Evolutionary conservation across 2,113 vertebrate species (phyloP).

Genomic region (Ciconia boyciana): DNA sequence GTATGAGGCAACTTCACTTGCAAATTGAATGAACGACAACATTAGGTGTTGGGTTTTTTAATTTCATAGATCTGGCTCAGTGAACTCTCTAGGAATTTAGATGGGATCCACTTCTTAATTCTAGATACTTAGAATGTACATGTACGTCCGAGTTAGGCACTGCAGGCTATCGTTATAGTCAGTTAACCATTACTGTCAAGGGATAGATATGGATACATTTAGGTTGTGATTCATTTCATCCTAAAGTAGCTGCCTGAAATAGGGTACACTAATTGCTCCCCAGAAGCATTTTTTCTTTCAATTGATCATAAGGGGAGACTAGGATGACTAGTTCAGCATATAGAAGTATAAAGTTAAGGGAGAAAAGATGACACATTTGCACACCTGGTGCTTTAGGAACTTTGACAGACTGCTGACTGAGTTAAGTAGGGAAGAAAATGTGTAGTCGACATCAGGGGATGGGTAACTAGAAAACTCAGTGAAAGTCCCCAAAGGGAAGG

Average conservation of each 20-base stretch:
- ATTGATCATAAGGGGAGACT: not conserved
- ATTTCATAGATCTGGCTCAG: not conserved
- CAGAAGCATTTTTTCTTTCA: not conserved
- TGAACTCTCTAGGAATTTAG: not conserved
- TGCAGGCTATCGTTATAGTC: not conserved
- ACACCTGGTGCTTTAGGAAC: not conserved
- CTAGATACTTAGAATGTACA: not conserved
- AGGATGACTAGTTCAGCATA: not conserved
- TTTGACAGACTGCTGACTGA: not conserved
- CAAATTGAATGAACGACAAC: not conserved
- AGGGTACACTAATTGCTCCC: not conserved
- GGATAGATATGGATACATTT: not conserved
- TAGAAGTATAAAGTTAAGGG: not conserved
- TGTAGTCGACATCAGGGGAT: not conserved
- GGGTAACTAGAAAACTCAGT: not conserved
- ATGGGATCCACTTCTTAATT: not conserved
- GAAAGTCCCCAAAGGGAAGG: not conserved
- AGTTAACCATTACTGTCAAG: not conserved
- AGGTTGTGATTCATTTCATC: not conserved
- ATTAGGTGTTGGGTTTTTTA: rapidly evolving
- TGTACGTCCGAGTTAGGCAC: not conserved
- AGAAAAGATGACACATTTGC: not conserved
- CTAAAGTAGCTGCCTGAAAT: not conserved
- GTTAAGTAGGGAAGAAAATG: not conserved
- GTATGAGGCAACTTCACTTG: not conserved